Base-by-base conservation (phyloP, 2,113 vertebrate genomes). In the Micronisus gabar region DNA sequence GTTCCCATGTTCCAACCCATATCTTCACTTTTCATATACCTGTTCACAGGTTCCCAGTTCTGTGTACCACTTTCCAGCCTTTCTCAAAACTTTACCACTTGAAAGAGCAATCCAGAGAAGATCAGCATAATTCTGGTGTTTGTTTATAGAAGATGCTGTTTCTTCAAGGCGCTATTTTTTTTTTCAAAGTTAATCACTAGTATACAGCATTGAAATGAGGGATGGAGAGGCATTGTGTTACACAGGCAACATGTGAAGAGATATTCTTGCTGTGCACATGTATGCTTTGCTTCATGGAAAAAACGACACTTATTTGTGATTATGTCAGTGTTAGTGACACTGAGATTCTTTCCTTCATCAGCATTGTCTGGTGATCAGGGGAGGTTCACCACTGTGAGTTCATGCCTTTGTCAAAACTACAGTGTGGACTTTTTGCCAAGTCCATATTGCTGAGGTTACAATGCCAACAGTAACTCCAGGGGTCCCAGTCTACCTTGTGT, bases 121-220 rank as follows among this genome's bases (percentile, higher is more conserved):
- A 48, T 6, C 7, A 7, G 22, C 6, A 1, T 20, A 7, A 9
- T 79, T 88, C 68, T 40, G 52, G 30, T 14, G 40, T 20, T 41
- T 72, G 36, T 56, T 63, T 73, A 29, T 36, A 34, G 59, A 62
- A 50, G 32, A 29, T 62, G 21, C 36, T 62, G 20, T 41, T 88
- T 47, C 26, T 38, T 88, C 50, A 56, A 29, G 61, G 41, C 0
- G 3, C 26, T 9, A 9, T 38, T 15, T 11, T 0, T 0, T 14
- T 43, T 32, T 20, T 5, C 43, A 43, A 17, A 38, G 66, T 83
- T 68, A n/a, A 32, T 78, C 52, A 14, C 11, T 56, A 36, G 43
- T 4, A 40, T 21, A 2, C 26, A 79, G 58, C 74, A 72, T 40
- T 65, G 68, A 58, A 80, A 16, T 15, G 21, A 59, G 47, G 29